A percentile compares a stretch with the other conserved stretches of the same genome.
Conservation (phyloP, 2,888 invertebrate genomes). For the Drosophila pseudotalamancana region DNA sequence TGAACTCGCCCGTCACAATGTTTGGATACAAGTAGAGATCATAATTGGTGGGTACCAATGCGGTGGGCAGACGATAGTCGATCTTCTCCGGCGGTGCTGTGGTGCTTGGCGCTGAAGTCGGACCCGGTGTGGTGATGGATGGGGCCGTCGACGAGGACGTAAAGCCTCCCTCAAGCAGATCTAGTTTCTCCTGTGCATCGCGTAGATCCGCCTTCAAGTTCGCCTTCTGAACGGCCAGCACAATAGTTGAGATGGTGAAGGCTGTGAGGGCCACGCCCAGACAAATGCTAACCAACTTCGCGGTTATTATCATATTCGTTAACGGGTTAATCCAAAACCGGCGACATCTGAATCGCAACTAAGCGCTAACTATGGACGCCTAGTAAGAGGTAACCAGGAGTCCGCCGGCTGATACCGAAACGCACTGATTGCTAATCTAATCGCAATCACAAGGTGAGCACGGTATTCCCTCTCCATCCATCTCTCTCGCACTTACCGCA, state of each 20-base stretch:
- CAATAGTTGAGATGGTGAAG: conserved; percentile 86
- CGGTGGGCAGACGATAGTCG: conserved; percentile 86
- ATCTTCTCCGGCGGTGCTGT: conserved; percentile 59
- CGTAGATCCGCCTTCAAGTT: conserved; percentile 69
- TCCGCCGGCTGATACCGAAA: background rate
- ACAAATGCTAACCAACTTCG: conserved; percentile 75
- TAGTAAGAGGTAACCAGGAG: conserved; percentile 32
- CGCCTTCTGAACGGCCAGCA: conserved; percentile 85
- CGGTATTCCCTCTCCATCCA: background rate
- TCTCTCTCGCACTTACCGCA: background rate
- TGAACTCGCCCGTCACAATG: conserved; percentile 86
- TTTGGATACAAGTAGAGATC: conserved; percentile 89
- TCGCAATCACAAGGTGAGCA: conserved; percentile 41
- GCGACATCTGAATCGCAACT: conserved; percentile 59
- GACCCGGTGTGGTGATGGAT: conserved; percentile 9
- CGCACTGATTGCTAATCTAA: conserved; percentile 66
- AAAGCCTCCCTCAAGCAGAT: conserved; percentile 61
- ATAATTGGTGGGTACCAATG: conserved; percentile 88
- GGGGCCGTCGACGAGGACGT: conserved; percentile 37
- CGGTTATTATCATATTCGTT: conserved; percentile 74
- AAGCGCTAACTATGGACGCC: conserved; percentile 19
- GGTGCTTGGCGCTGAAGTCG: conserved; percentile 13
- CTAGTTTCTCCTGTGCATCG: conserved; percentile 71
- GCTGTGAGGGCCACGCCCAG: conserved; percentile 79
- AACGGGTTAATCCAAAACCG: conserved; percentile 39